A percentile compares a stretch with the other conserved stretches of the same genome.
Conservation (phyloP, 2,113 vertebrate species). For the Abramis brama region DNA sequence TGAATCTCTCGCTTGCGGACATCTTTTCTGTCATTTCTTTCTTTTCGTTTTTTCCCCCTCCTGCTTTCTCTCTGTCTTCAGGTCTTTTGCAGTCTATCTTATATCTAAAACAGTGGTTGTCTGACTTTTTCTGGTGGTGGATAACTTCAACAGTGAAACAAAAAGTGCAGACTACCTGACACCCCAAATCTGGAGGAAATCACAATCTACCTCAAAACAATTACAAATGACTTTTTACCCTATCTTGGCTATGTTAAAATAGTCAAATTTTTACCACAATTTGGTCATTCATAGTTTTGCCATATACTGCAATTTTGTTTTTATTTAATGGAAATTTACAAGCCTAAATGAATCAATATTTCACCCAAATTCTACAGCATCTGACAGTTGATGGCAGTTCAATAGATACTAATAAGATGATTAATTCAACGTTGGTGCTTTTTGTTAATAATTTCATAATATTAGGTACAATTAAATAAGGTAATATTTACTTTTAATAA, state of each 20-base stretch:
- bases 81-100: slow-evolving; percentile 39
- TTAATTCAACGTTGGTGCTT: background rate
- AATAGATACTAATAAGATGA: too few species aligned
- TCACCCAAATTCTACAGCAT: too few species aligned
- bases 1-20: slow-evolving; percentile 17
- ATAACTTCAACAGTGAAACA: background rate
- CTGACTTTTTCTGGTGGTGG: background rate
- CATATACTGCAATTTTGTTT: background rate
- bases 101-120: background rate
- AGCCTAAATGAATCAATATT: too few species aligned
- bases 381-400: too few species aligned
- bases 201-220: background rate
- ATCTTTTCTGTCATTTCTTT: slow-evolving; percentile 36
- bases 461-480: background rate
- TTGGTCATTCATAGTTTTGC: background rate
- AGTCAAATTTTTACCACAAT: background rate
- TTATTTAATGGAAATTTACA: background rate
- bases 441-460: background rate
- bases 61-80: slow-evolving; percentile 40
- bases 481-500: background rate
- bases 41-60: slow-evolving; percentile 26
- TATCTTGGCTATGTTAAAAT: background rate
- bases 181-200: background rate
- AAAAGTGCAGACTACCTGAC: background rate
- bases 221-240: background rate